phyloP scores from a whole-genome alignment of 2,888 invertebrate genomes.

The Xestobium rufovillosum region DNA sequence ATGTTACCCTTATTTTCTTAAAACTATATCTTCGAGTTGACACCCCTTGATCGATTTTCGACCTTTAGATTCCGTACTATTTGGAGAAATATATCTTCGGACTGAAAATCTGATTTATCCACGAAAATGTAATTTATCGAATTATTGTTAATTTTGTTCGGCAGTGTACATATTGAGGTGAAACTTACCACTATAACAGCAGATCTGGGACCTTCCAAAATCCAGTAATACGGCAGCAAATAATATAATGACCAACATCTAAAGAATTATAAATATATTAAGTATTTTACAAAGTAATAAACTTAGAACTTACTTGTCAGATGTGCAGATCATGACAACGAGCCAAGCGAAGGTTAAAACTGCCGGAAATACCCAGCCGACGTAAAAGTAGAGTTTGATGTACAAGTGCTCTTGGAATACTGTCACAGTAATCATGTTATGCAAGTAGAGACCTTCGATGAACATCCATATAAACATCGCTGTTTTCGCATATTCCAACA shows the following conservation, averaged over 20 bases:
- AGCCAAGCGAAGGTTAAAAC: conserved; percentile 65
- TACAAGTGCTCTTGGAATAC: conserved; percentile 60
- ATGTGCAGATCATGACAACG: conserved; percentile 43
- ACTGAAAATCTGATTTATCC: no score
- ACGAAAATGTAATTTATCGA: no score
- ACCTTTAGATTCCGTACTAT: no score
- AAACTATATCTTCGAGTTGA: no score
- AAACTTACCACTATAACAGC: conserved; percentile 73
- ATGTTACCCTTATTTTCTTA: no score
- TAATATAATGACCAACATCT: conserved; percentile 84
- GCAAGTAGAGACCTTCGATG: conserved; percentile 84
- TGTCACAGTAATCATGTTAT: conserved; percentile 73
- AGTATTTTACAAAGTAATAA: no score
- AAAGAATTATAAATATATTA: conserved; percentile 13
- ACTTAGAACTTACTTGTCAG: conserved; percentile 35
- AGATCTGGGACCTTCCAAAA: conserved; percentile 80
- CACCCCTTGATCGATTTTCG: no score
- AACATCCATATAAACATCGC: conserved; percentile 98
- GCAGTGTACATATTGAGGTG: no score
- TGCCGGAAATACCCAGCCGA: conserved; percentile 71
- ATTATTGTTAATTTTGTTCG: no score
- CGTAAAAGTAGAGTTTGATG: conserved; percentile 53
- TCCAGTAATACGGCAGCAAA: conserved; percentile 75
- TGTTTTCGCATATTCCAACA: conserved; percentile 82
- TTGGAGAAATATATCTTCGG: no score